A percentile compares a stretch with the other conserved stretches of the same genome.
phyloP scores from a whole-genome alignment of 2,113 vertebrate genomes.

The Dipodomys stephensi region DNA sequence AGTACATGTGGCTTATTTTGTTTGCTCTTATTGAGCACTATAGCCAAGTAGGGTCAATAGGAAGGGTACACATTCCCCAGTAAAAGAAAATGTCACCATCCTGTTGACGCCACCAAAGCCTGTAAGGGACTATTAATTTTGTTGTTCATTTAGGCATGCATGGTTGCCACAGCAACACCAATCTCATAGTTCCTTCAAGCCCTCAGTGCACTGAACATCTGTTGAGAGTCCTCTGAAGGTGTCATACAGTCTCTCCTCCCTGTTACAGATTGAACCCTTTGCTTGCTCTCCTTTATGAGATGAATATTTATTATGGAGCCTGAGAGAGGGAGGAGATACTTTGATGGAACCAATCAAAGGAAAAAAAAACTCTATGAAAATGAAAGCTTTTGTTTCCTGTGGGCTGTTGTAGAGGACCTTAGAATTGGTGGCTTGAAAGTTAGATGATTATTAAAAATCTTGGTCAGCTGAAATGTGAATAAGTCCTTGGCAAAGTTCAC shows the following conservation, averaged over 20 bases:
- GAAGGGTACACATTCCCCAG: conserved; percentile 34
- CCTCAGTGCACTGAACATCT: conserved; percentile 65
- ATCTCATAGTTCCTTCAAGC: conserved; percentile 60
- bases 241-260: conserved; percentile 40
- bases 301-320: conserved; percentile 56
- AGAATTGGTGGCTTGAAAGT: conserved; percentile 63
- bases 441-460: conserved; percentile 63
- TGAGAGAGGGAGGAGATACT: conserved; percentile 33
- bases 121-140: conserved; percentile 72
- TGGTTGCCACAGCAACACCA: conserved; percentile 75
- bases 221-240: conserved; percentile 52
- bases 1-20: conserved; percentile 28
- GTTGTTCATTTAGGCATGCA: conserved; percentile 74
- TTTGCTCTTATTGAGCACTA: conserved; percentile 8
- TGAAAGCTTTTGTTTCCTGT: background rate
- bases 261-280: conserved; percentile 23
- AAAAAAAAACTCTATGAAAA: conserved; percentile 46
- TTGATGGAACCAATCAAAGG: conserved; percentile 28
- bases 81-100: conserved; percentile 38
- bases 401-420: conserved; percentile 19
- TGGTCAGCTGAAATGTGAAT: conserved; percentile 71
- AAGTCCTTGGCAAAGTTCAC: conserved; percentile 71
- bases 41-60: conserved; percentile 5
- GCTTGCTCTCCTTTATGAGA: conserved; percentile 26
- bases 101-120: conserved; percentile 48